Percentiles rank a stretch among this genome's conserved stretches.
Conservation (phyloP, 2,113 vertebrate species). For the Circaetus cinerascens region DNA sequence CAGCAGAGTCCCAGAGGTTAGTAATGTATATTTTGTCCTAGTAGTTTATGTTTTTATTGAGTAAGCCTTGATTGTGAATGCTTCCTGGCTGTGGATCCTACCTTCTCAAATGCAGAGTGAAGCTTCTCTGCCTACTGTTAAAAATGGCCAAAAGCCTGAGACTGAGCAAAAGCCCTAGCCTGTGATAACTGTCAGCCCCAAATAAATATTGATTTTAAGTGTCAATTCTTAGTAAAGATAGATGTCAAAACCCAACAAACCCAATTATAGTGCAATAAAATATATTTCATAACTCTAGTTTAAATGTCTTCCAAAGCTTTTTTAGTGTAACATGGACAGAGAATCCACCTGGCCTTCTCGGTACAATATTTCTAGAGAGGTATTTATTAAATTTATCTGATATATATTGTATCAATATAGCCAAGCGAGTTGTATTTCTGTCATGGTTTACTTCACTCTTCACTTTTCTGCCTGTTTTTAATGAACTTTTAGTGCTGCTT, state of each 20-base stretch:
- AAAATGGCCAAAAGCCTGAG: background rate
- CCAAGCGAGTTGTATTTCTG: background rate
- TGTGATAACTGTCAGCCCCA: background rate
- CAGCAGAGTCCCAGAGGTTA: background rate
- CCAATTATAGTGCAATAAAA: slow-evolving; percentile 7
- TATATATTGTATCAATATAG: background rate
- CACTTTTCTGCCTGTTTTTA: background rate
- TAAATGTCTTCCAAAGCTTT: background rate
- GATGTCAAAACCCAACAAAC: background rate
- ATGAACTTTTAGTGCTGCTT: background rate
- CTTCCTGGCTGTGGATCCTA: background rate
- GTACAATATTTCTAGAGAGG: background rate
- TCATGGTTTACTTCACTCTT: background rate
- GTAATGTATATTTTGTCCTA: background rate
- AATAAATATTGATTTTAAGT: slow-evolving; percentile 15
- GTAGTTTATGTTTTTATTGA: background rate
- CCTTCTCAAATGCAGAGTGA: background rate
- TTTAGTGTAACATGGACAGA: background rate
- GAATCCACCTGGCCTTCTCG: background rate
- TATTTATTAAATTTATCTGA: slow-evolving; percentile 2
- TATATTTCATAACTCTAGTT: background rate
- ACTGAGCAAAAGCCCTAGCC: background rate
- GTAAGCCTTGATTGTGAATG: background rate
- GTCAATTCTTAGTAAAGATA: background rate
- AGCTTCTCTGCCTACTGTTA: background rate